phyloP scores from a whole-genome alignment of 1,140 invertebrate species.

The Drosophila mauritiana region DNA sequence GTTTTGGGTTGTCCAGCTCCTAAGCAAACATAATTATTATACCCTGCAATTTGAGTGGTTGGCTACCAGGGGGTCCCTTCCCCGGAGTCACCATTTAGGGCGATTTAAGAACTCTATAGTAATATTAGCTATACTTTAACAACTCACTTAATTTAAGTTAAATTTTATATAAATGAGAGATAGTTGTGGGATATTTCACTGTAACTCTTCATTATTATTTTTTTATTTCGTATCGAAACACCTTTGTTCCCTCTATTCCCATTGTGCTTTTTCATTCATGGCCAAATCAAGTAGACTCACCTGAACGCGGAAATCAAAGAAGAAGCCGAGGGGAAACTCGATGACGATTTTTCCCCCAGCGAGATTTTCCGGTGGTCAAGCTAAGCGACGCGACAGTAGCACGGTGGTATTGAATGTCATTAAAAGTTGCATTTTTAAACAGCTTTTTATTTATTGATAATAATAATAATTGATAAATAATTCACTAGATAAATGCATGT shows the following conservation, averaged over 20 bases:
- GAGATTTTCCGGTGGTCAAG: constrained; percentile 6
- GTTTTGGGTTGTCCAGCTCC: constrained; percentile 12
- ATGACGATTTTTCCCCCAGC: background rate
- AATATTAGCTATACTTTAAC: background rate
- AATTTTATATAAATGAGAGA: background rate
- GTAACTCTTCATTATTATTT: too few species aligned
- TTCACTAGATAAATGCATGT: background rate
- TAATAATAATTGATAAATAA: too few species aligned
- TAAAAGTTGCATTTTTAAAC: background rate
- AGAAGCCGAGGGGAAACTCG: constrained; percentile 16
- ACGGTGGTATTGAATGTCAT: background rate
- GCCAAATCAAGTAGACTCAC: constrained; percentile 42
- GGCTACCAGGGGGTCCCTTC: background rate
- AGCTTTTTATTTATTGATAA: background rate
- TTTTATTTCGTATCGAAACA: background rate
- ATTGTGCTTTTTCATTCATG: constrained; percentile 39
- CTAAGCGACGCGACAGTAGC: background rate
- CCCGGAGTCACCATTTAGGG: background rate
- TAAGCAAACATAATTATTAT: constrained; percentile 51
- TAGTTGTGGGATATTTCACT: background rate
- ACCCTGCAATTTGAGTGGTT: background rate
- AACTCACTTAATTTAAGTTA: background rate
- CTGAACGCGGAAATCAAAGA: constrained; percentile 13
- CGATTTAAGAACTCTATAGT: background rate
- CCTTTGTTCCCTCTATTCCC: background rate